phyloP scores from a whole-genome alignment of 35 echinoderm and acorn worm species.

The Ophioderma brevispina region DNA sequence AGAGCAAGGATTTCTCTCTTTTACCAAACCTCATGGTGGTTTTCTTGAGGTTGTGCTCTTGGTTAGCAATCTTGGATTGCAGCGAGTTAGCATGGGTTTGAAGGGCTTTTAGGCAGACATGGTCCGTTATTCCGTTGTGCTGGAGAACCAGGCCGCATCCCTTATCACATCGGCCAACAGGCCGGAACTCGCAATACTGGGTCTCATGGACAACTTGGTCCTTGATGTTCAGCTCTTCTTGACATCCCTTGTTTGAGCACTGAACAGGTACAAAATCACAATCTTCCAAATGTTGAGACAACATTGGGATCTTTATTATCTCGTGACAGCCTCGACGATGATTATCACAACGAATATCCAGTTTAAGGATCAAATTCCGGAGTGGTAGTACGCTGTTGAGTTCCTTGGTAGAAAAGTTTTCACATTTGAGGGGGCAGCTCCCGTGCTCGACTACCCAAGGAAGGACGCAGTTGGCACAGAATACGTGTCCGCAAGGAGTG shows the following conservation, averaged over 20 bases:
- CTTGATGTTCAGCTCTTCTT: conserved; percentile 81
- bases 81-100: conserved; percentile 62
- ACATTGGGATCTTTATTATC: conserved; percentile 82
- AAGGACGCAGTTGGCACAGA: conserved; percentile 91
- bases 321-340: conserved; percentile 80
- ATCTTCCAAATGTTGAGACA: conserved; percentile 86
- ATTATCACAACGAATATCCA: conserved; percentile 95
- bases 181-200: conserved; percentile 75
- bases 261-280: conserved; percentile 86
- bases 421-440: conserved; percentile 94
- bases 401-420: conserved; percentile 95
- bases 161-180: conserved; percentile 86
- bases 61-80: conserved; percentile 82
- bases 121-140: conserved; percentile 59
- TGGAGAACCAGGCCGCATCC: conserved; percentile 87
- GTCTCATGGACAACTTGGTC: conserved; percentile 88
- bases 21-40: conserved; percentile 76
- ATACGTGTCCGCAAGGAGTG: conserved; percentile 98
- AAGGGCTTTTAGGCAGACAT: conserved; percentile 89
- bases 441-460: conserved; percentile 93
- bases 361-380: conserved; percentile 91
- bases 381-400: conserved; percentile 90
- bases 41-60: conserved; percentile 92
- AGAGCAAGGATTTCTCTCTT: conserved; percentile 88
- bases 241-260: conserved; percentile 93